phyloP scores from a whole-genome alignment of 2,888 invertebrate species.

The Eupithecia inturbata region DNA sequence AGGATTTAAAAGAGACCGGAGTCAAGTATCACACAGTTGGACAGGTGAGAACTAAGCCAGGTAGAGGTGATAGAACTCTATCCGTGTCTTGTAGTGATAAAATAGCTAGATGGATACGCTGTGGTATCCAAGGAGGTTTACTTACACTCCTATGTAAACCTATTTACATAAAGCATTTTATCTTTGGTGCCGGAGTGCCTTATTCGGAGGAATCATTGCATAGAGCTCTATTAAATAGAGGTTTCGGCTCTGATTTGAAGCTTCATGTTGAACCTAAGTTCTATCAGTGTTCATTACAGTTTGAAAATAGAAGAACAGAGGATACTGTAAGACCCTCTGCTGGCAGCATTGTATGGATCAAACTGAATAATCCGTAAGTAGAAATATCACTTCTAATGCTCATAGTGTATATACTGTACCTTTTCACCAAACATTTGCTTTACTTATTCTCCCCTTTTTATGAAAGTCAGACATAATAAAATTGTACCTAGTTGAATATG shows the following conservation, averaged over 20 bases:
- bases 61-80: constrained; percentile 93
- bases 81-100: constrained; percentile 98
- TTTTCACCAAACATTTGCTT: neutral
- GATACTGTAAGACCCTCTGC: constrained; percentile 59
- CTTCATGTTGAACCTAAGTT: constrained; percentile 52
- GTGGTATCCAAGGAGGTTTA: constrained; percentile 94
- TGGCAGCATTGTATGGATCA: constrained; percentile 71
- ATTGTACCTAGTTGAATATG: no score
- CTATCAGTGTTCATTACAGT: constrained; percentile 59
- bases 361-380: constrained; percentile 60
- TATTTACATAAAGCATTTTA: constrained; percentile 88
- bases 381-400: neutral
- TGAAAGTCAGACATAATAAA: no score
- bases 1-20: constrained; percentile 86
- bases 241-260: constrained; percentile 33
- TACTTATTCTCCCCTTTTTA: no score
- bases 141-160: constrained; percentile 86
- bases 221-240: constrained; percentile 78
- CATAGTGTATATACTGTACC: neutral
- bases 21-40: constrained; percentile 87
- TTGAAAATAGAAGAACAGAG: constrained; percentile 55
- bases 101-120: constrained; percentile 93
- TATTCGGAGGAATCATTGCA: constrained; percentile 85
- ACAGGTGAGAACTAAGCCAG: constrained; percentile 93
- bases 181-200: constrained; percentile 87